Conservation (phyloP, 2,113 vertebrate species). For the Ornithorhynchus anatinus region DNA sequence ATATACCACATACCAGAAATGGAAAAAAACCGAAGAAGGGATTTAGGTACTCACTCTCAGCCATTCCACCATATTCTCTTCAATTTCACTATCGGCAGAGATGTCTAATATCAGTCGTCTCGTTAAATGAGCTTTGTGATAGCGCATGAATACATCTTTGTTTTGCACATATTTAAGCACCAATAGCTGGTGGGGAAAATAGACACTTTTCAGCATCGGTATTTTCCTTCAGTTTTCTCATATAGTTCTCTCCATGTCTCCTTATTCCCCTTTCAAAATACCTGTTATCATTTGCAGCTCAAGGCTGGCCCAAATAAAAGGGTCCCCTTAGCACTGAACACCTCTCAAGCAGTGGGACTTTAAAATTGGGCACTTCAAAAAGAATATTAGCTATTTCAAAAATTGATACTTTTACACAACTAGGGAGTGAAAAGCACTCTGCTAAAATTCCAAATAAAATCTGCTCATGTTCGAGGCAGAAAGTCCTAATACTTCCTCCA, state of each 20-base stretch:
- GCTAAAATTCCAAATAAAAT: background rate
- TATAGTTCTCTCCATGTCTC: background rate
- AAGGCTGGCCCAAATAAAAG: too few species aligned
- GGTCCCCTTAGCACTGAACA: too few species aligned
- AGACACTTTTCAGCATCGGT: too few species aligned
- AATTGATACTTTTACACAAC: background rate
- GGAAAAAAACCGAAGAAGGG: background rate
- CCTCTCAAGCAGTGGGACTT: too few species aligned
- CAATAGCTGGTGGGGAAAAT: conserved; percentile 85
- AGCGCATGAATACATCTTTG: conserved; percentile 99
- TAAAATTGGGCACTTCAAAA: too few species aligned
- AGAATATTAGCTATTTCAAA: background rate
- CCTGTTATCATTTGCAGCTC: too few species aligned
- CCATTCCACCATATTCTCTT: conserved; percentile 99
- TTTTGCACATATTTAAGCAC: conserved; percentile 99
- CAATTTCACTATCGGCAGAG: conserved; percentile 97
- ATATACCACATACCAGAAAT: too few species aligned
- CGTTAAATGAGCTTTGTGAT: conserved; percentile 98
- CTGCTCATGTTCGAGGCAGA: background rate
- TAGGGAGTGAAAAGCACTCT: background rate
- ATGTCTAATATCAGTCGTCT: conserved; percentile 97
- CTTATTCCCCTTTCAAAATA: too few species aligned
- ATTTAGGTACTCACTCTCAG: conserved; percentile 83
- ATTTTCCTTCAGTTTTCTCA: too few species aligned
- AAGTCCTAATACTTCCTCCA: background rate